Percentiles rank a stretch among this genome's conserved stretches.
These are phyloP conservation scores for Gymnoscelis rufifasciata DNA, from an alignment of 2,888 invertebrate genomes.

Conservation along the genomic window DNA sequence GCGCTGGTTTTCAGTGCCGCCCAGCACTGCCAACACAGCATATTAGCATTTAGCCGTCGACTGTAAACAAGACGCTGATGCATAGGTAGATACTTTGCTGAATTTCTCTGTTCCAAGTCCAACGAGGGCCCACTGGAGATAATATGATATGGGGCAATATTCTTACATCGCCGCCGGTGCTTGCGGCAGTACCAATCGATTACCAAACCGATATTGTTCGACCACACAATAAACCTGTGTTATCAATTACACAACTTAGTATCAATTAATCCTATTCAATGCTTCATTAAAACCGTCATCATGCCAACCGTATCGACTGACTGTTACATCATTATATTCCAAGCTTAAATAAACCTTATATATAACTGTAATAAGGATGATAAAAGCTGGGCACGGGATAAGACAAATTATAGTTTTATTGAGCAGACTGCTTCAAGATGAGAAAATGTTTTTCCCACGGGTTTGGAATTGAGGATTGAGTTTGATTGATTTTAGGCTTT, in stretches of 20 bases:
- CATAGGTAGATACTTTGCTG: too few species aligned
- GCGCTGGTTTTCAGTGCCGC: too few species aligned
- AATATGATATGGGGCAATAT: too few species aligned
- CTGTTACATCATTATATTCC: neutral
- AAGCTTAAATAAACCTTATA: slow-evolving; percentile 5
- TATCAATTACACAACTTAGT: slow-evolving; percentile 1
- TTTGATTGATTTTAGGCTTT: slow-evolving; percentile 24
- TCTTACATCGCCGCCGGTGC: too few species aligned
- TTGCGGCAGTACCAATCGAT: too few species aligned
- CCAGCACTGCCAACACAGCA: too few species aligned
- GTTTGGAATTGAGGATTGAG: slow-evolving; percentile 11
- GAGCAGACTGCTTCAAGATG: slow-evolving; percentile 23
- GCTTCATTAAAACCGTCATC: neutral
- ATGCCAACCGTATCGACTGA: neutral
- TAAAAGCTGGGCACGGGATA: neutral
- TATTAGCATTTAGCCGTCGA: too few species aligned
- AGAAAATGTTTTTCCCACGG: slow-evolving; percentile 36
- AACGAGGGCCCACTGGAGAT: too few species aligned
- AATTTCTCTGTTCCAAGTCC: too few species aligned
- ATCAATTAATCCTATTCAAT: neutral
- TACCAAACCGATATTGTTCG: neutral
- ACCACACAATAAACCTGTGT: neutral
- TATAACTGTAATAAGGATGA: neutral
- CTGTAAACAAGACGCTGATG: too few species aligned
- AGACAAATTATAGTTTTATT: slow-evolving; percentile 41